phyloP scores from a whole-genome alignment of 2,888 invertebrate species.

The Ormia ochracea region DNA sequence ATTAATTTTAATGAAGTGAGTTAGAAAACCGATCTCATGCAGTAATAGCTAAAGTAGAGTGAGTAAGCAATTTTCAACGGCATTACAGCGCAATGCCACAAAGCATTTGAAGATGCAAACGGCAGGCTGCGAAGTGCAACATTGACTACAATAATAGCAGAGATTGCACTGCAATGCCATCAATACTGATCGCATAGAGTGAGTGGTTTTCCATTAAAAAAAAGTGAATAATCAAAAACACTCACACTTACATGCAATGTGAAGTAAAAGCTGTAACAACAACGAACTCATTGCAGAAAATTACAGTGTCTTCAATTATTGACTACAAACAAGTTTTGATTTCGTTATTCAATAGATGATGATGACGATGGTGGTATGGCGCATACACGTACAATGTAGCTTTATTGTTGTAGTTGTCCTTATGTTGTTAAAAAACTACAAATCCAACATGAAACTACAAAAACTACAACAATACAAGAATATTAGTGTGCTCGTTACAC shows the following conservation, averaged over 20 bases:
- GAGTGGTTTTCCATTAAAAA: slow-evolving; percentile 56
- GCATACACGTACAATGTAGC: not conserved
- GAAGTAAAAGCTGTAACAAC: slow-evolving; percentile 5
- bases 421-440: slow-evolving; percentile 56
- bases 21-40: not conserved
- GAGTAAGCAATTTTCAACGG: slow-evolving; percentile 25
- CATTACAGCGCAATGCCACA: slow-evolving; percentile 55
- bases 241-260: not conserved
- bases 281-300: slow-evolving; percentile 28
- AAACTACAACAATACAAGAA: slow-evolving; percentile 40
- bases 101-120: slow-evolving; percentile 42
- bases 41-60: slow-evolving; percentile 16
- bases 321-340: slow-evolving; percentile 55
- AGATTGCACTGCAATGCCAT: slow-evolving; percentile 21
- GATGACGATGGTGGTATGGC: not conserved
- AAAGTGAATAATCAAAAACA: not conserved
- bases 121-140: slow-evolving; percentile 20
- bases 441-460: slow-evolving; percentile 28
- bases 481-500: not conserved
- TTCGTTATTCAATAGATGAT: slow-evolving; percentile 55
- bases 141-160: slow-evolving; percentile 22
- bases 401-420: not conserved
- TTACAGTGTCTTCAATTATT: slow-evolving; percentile 49
- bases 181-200: slow-evolving; percentile 41
- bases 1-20: not conserved